Conservation (phyloP, 2,888 invertebrate genomes). For the Tineola bisselliella region DNA sequence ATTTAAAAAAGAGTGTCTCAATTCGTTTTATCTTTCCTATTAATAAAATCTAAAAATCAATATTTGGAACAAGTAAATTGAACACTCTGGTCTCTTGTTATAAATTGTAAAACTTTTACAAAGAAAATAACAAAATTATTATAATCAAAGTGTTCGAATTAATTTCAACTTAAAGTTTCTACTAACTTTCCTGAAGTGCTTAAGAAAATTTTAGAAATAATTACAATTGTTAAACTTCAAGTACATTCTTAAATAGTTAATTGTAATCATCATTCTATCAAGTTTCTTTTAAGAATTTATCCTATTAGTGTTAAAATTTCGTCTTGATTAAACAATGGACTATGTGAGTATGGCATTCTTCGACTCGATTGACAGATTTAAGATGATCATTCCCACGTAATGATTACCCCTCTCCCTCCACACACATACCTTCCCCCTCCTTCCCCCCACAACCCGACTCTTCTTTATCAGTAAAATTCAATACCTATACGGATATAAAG, state of each 20-base stretch:
- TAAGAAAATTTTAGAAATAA: conserved; percentile 1
- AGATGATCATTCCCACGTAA: too few relatives aligned
- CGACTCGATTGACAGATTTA: too few relatives aligned
- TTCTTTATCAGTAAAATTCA: too few relatives aligned
- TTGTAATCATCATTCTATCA: not conserved
- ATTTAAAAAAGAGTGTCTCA: too few relatives aligned
- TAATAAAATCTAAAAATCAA: not conserved
- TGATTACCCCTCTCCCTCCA: too few relatives aligned
- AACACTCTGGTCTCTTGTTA: not conserved
- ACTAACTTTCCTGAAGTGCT: not conserved
- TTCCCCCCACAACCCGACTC: too few relatives aligned
- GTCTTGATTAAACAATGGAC: too few relatives aligned
- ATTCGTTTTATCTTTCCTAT: too few relatives aligned
- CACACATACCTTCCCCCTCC: too few relatives aligned
- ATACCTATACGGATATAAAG: too few relatives aligned
- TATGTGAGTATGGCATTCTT: too few relatives aligned
- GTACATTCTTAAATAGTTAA: not conserved
- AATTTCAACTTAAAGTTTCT: not conserved
- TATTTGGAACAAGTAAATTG: not conserved
- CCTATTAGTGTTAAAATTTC: too few relatives aligned
- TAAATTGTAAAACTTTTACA: not conserved
- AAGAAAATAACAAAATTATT: not conserved
- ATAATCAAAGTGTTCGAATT: conserved; percentile 1
- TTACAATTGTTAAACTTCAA: not conserved
- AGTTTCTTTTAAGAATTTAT: not conserved